A percentile compares a stretch with the other conserved stretches of the same genome.
Evolutionary conservation across 2,888 invertebrate species (phyloP).

Genomic region (Nebria brevicollis): DNA sequence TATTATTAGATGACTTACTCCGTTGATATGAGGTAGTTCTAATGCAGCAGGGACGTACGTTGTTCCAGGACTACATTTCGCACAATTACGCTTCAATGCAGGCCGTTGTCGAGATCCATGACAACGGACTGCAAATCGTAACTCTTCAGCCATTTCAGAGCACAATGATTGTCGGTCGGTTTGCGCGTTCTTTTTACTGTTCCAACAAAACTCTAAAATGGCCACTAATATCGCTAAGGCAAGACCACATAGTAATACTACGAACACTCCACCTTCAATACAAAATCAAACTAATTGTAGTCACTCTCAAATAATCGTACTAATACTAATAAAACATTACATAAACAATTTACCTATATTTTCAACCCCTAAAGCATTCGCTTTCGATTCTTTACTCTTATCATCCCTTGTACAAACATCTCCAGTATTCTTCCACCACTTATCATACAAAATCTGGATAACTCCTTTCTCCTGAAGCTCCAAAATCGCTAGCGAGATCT

Average conservation of each 20-base stretch:
- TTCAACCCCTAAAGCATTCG: slow-evolving; percentile 90
- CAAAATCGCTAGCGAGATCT: slow-evolving; percentile 92
- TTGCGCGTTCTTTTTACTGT: slow-evolving; percentile 87
- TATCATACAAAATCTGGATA: slow-evolving; percentile 92
- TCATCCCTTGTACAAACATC: slow-evolving; percentile 90
- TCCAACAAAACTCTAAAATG: slow-evolving; percentile 94
- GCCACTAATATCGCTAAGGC: slow-evolving; percentile 92
- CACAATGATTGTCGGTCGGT: slow-evolving; percentile 88
- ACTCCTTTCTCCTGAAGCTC: slow-evolving; percentile 95
- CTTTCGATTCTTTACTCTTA: slow-evolving; percentile 88
- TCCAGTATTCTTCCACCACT: slow-evolving; percentile 98
- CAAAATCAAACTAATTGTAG: slow-evolving; percentile 35
- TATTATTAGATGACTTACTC: slow-evolving; percentile 30
- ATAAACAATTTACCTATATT: slow-evolving; percentile 76
- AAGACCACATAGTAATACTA: slow-evolving; percentile 92
- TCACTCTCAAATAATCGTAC: neutral
- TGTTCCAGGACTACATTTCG: slow-evolving; percentile 78
- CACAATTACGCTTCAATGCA: slow-evolving; percentile 79
- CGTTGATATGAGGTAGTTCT: slow-evolving; percentile 61
- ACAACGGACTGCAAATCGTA: slow-evolving; percentile 90
- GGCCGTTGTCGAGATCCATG: slow-evolving; percentile 85
- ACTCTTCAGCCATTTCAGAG: slow-evolving; percentile 93
- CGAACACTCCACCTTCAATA: slow-evolving; percentile 89
- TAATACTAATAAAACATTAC: neutral
- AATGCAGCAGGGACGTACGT: slow-evolving; percentile 77